Conservation (phyloP, 2,888 invertebrate species). For the Drosophila mettleri region DNA sequence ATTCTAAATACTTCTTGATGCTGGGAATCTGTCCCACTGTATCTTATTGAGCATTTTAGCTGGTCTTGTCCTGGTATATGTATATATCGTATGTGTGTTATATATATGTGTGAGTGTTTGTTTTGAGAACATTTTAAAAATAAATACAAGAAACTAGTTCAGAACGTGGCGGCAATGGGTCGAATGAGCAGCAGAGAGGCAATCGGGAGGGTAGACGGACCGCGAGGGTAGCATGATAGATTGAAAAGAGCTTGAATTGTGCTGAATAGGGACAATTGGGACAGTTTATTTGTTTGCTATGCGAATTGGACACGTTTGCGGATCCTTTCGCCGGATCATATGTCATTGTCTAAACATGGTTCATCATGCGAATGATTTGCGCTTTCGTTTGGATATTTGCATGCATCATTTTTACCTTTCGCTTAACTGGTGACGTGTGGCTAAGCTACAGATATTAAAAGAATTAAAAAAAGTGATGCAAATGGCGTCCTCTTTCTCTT, state of each 20-base stretch:
- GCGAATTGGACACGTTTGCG: conserved; percentile 57
- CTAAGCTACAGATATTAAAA: neutral
- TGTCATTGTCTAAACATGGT: conserved; percentile 64
- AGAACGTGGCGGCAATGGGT: conserved; percentile 58
- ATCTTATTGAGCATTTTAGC: conserved; percentile 54
- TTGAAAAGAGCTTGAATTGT: conserved; percentile 51
- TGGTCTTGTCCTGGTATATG: conserved; percentile 24
- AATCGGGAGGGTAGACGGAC: too few species aligned
- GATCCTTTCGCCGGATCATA: conserved; percentile 44
- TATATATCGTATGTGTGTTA: neutral
- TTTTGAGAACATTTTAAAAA: conserved; percentile 76
- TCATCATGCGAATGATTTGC: conserved; percentile 64
- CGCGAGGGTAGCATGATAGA: conserved; percentile 76
- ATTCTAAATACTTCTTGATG: too few species aligned
- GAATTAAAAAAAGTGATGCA: too few species aligned
- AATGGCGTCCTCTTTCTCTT: neutral
- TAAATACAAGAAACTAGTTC: conserved; percentile 79
- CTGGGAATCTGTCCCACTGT: conserved; percentile 9
- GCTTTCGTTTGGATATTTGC: conserved; percentile 42
- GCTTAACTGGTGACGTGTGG: conserved; percentile 9
- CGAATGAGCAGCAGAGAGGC: conserved; percentile 30
- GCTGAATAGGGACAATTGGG: conserved; percentile 36
- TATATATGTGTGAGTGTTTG: conserved; percentile 25
- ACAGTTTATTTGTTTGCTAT: conserved; percentile 51
- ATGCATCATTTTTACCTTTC: conserved; percentile 25